Evolutionary conservation across 2,113 vertebrate species (phyloP).

Genomic region (Hippoglossus stenolepis): DNA sequence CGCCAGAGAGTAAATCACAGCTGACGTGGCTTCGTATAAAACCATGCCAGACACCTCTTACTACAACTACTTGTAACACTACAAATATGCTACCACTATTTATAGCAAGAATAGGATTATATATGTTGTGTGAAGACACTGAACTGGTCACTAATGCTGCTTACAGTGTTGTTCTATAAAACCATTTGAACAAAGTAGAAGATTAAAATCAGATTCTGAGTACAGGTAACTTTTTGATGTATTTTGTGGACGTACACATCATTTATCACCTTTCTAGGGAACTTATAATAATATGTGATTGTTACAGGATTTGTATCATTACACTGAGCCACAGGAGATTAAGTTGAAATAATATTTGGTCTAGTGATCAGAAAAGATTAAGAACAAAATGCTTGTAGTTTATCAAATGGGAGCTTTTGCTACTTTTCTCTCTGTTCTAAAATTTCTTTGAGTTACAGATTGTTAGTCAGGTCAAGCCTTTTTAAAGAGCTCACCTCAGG

Average conservation of each 20-base stretch:
- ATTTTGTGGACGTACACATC: background rate
- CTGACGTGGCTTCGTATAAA: slow-evolving; percentile 75
- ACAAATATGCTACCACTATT: slow-evolving; percentile 52
- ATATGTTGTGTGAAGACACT: background rate
- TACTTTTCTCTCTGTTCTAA: background rate
- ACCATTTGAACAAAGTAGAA: background rate
- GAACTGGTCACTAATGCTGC: background rate
- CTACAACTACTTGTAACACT: slow-evolving; percentile 59
- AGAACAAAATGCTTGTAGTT: background rate
- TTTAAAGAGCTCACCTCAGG: background rate
- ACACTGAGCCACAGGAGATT: background rate
- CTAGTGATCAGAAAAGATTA: background rate
- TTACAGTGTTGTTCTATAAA: background rate
- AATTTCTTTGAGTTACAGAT: background rate
- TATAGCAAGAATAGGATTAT: slow-evolving; percentile 16
- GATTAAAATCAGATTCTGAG: background rate
- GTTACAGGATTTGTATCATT: background rate
- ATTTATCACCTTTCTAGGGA: background rate
- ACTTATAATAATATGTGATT: background rate
- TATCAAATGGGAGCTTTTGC: background rate
- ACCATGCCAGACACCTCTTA: slow-evolving; percentile 65
- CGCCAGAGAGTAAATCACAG: slow-evolving; percentile 72
- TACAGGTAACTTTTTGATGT: background rate
- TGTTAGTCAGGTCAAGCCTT: background rate
- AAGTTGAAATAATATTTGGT: background rate